Evolutionary conservation across 2,113 vertebrate species (phyloP).

Genomic region (Scalopus aquaticus): DNA sequence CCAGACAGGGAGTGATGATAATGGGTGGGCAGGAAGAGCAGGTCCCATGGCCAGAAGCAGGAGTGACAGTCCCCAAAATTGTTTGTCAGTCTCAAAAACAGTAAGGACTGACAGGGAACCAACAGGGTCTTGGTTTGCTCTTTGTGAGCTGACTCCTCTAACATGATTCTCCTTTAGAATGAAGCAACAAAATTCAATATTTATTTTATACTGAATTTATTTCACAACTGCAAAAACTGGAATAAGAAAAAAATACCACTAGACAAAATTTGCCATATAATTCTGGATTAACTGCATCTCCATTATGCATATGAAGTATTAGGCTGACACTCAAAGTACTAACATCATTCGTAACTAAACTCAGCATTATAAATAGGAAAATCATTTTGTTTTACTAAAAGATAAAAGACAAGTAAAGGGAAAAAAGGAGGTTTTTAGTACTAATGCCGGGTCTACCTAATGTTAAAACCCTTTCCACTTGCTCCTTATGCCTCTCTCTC

Average conservation of each 20-base stretch:
- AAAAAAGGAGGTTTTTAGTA: too few species aligned
- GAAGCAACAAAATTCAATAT: accelerated
- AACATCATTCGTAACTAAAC: background rate
- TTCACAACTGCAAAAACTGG: background rate
- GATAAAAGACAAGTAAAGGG: background rate
- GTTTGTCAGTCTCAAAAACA: background rate
- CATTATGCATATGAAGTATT: background rate
- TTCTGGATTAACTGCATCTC: background rate
- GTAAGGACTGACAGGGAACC: background rate
- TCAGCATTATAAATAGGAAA: background rate
- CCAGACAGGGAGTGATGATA: background rate
- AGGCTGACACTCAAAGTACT: background rate
- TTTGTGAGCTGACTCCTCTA: background rate
- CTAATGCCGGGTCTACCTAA: background rate
- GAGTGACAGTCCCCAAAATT: background rate
- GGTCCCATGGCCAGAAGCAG: background rate
- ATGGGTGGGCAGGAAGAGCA: background rate
- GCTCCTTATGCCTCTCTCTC: too few species aligned
- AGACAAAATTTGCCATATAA: background rate
- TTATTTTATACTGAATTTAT: background rate
- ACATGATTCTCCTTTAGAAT: background rate
- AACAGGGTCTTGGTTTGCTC: background rate
- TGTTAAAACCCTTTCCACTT: background rate
- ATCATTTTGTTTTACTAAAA: background rate
- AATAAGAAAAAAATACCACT: background rate